Evolutionary conservation across 2,797 vertebrate species (phyloP), one percentile per base, ranked within the genome.

Genomic region (Threskiornis aethiopicus): DNA sequence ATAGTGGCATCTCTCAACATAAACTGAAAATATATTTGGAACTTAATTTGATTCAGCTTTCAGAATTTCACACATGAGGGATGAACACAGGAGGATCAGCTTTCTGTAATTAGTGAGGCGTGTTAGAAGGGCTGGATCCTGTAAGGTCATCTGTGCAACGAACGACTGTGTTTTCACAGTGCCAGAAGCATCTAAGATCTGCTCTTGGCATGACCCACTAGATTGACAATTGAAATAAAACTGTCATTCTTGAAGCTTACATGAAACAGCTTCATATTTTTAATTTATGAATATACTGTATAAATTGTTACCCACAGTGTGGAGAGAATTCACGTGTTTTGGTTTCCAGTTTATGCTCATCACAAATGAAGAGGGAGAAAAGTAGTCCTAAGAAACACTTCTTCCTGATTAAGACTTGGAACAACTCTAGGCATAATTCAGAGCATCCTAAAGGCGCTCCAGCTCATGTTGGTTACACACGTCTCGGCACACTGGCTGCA

Each of bases 11-110:
- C 86, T 96, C 91, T 94, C 90, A 89, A 58, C 62, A 91, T 78
- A 91, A 97, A 96, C 96, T 89, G 81, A 96, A 95, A 93, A 93
- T 95, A 71, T 51, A 95, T 85, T 96, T 81, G 73, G 71, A 96
- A 97, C 81, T 97, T 89, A 89, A 96, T 87, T 96, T 96, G 84
- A 89, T 69, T 71, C 67, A 52, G 83, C 37, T 96, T 93, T 96
- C 88, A 94, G 87, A 89, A 94, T 87, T 93, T 94, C 85, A 67
- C 89, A 86, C 3, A 6, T 58, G 67, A 58, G 62, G 80, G 39
- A 87, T 83, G 77, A 92, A 66, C 39, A 86, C 62, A 72, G 41
- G 89, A 83, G 31, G 76, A 93, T 86, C 37, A 69, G 65, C 54
- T 72, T 95, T 88, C 84, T 69, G 42, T 73, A 93, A 94, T 94